Evolutionary conservation across 2,888 invertebrate species (phyloP), one percentile per base, ranked within the genome.

Genomic region (Lycia hirtaria): DNA sequence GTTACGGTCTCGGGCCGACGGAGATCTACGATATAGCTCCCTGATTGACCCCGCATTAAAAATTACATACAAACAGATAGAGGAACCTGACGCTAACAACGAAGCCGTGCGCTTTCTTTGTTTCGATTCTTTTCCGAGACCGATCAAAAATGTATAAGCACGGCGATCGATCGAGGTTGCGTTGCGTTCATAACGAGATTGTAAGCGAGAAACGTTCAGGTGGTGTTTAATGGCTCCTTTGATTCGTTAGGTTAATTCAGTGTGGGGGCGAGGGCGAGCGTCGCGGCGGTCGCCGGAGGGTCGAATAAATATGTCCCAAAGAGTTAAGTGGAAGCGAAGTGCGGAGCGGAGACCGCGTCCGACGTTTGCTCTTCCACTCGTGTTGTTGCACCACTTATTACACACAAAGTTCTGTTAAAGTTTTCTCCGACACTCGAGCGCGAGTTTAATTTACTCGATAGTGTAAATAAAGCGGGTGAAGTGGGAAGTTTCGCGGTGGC

Each of bases 311-410:
- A 92, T 92, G 91, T 92, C 92, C 88, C 91, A 90, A 92, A 91
- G 92, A 92, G 91, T 91, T 91, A 92, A 91, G 91, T 91, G 90
- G 87, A 79, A 85, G 84, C 80, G 89, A 88, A 88, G 90, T 89
- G 85, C 76, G 87, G 84, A 83, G 87, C 87, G 83, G 81, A 83
- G 88, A 87, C 88, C 90, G 89, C 88, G 90, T 84, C 91, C 88
- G 82, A 88, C 92, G 92, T 92, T 92, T 90, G 90, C 92, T 92
- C 91, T 92, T 91, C 90, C 87, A 88, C 87, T 90, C 85, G 88
- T 88, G 92, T 92, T 91, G 92, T 92, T 92, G 91, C 92, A 91
- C 92, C 91, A 92, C 92, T 92, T 92, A 92, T 92, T 92, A 92
- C 92, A 90, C 88, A 90, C 90, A 88, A 92, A 92, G 91, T 92